Conservation (phyloP, 2,113 vertebrate species). For the Hystrix cristata region DNA sequence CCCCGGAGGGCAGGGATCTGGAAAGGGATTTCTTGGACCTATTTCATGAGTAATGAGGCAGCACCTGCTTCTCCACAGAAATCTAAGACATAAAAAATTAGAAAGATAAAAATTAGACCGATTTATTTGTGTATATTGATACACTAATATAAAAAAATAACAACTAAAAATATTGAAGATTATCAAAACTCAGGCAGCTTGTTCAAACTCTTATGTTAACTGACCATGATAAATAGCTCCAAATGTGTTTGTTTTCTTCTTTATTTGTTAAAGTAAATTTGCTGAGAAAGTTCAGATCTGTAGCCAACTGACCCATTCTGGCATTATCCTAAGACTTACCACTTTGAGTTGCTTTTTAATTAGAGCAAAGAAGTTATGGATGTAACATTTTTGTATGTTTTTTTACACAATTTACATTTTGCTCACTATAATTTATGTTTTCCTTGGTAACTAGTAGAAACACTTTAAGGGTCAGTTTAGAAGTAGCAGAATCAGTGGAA, state of each 20-base stretch:
- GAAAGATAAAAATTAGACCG: neutral
- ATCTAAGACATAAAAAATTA: neutral
- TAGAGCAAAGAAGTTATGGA: conserved; percentile 46
- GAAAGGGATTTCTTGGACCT: neutral
- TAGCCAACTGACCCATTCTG: conserved; percentile 33
- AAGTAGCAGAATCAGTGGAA: conserved; percentile 80
- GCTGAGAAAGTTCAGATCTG: conserved; percentile 57
- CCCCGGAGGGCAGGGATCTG: neutral
- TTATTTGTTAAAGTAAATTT: conserved; percentile 37
- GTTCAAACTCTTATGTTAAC: conserved; percentile 17
- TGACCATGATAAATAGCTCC: conserved; percentile 54
- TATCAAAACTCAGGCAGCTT: neutral
- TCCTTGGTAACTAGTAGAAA: conserved; percentile 74
- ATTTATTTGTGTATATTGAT: neutral
- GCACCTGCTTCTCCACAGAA: neutral
- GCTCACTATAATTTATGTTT: conserved; percentile 80
- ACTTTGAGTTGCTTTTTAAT: conserved; percentile 72
- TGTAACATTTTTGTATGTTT: conserved; percentile 70
- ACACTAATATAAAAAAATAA: neutral
- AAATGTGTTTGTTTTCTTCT: conserved; percentile 11
- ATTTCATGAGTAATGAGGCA: neutral
- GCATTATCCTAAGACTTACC: conserved; percentile 47
- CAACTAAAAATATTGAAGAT: conserved; percentile 40
- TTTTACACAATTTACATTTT: conserved; percentile 76
- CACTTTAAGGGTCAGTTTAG: conserved; percentile 81